Conservation (phyloP, 1,140 invertebrate species). For the Hylyphantes graminicola region DNA sequence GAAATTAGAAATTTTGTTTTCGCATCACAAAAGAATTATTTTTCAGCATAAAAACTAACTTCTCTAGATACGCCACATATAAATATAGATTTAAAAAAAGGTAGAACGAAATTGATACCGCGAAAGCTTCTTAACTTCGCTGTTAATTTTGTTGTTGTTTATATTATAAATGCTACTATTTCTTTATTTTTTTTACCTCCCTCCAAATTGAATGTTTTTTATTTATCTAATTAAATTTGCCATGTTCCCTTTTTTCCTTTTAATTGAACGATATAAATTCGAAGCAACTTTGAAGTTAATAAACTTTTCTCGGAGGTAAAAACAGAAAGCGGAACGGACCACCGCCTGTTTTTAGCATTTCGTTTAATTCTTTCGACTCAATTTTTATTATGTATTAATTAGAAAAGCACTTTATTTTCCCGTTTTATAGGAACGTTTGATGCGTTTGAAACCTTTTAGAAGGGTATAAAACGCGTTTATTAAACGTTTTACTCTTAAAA, state of each 20-base stretch:
- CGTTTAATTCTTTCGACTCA: slow-evolving; percentile 37
- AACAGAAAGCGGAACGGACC: not conserved
- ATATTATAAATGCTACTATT: not conserved
- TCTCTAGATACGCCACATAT: not conserved
- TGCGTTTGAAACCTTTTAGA: too few species aligned
- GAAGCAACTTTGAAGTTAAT: slow-evolving; percentile 45
- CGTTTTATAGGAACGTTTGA: not conserved
- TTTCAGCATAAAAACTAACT: too few species aligned
- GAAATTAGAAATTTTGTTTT: too few species aligned
- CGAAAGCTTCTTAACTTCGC: slow-evolving; percentile 11
- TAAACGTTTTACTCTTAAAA: too few species aligned
- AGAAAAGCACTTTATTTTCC: slow-evolving; percentile 21
- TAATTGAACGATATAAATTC: slow-evolving; percentile 41
- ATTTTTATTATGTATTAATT: slow-evolving; percentile 27
- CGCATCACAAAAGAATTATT: too few species aligned
- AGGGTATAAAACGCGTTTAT: too few species aligned
- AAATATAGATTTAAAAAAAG: slow-evolving; percentile 24
- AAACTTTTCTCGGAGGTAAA: slow-evolving; percentile 11
- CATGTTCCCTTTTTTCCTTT: slow-evolving; percentile 26
- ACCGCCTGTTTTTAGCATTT: slow-evolving; percentile 25
- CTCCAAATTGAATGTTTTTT: slow-evolving; percentile 19
- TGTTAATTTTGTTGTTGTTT: slow-evolving; percentile 1
- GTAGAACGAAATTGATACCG: slow-evolving; percentile 18
- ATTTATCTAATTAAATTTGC: slow-evolving; percentile 41
- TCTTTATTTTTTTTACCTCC: slow-evolving; percentile 4